Conservation (phyloP, 2,888 invertebrate genomes). For the Phragmatobia fuliginosa region DNA sequence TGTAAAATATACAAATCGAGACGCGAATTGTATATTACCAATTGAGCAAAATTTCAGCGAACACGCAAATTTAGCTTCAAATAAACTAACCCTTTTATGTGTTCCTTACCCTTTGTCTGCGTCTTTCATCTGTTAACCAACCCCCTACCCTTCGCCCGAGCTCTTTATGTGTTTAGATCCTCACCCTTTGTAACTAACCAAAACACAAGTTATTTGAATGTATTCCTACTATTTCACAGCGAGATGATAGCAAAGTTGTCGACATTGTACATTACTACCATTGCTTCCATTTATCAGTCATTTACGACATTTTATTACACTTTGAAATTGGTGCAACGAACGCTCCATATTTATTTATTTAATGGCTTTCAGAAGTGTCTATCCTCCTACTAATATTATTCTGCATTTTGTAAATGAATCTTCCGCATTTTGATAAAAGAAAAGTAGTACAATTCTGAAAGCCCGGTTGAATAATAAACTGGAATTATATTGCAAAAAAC, state of each 20-base stretch:
- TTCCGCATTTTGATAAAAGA: constrained; percentile 44
- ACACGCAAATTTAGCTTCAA: constrained; percentile 87
- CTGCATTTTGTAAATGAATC: constrained; percentile 31
- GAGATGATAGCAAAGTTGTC: constrained; percentile 74
- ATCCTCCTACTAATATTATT: constrained; percentile 26
- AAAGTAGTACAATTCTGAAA: constrained; percentile 46
- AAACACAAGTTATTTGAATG: constrained; percentile 83
- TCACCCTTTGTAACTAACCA: constrained; percentile 83
- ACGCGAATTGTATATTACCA: constrained; percentile 81
- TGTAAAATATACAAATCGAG: constrained; percentile 79
- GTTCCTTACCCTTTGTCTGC: constrained; percentile 92
- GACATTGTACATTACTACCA: constrained; percentile 84
- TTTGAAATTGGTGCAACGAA: constrained; percentile 83
- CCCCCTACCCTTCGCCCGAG: constrained; percentile 84
- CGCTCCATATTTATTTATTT: constrained; percentile 41
- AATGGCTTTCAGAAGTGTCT: constrained; percentile 48
- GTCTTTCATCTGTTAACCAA: constrained; percentile 92
- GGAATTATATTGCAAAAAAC: not conserved
- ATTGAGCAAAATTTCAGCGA: constrained; percentile 84
- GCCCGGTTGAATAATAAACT: constrained; percentile 8
- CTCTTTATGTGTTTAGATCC: constrained; percentile 87
- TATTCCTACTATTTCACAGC: constrained; percentile 79
- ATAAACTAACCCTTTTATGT: constrained; percentile 88
- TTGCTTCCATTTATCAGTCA: constrained; percentile 81
- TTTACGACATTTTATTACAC: constrained; percentile 65